Evolutionary conservation across 2,797 vertebrate genomes (phyloP).

Genomic region (Sebastes reedi): DNA sequence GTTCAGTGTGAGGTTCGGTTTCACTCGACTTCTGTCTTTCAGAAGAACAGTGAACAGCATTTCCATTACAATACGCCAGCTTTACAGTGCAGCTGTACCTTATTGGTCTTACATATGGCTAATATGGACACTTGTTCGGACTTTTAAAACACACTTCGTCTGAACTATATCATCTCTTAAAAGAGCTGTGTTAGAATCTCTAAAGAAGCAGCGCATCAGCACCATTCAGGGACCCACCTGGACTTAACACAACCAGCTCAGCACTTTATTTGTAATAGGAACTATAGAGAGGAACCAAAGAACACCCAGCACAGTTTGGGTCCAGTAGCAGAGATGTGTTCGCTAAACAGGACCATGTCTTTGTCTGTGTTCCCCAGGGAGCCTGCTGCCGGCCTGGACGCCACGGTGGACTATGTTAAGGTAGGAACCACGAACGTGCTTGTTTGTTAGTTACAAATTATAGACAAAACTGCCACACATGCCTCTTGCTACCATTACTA

Average conservation of each 20-base stretch:
- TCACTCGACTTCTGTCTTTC: background rate
- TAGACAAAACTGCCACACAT: background rate
- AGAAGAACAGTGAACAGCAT: background rate
- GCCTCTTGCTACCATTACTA: background rate
- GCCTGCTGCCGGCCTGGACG: conserved; percentile 58
- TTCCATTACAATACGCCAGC: background rate
- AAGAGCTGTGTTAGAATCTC: background rate
- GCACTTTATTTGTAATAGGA: background rate
- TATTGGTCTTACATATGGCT: background rate
- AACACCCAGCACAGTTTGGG: background rate
- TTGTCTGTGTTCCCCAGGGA: conserved; percentile 80
- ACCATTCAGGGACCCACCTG: conserved; percentile 2
- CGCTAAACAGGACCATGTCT: conserved; percentile 77
- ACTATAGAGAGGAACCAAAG: background rate
- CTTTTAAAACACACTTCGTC: background rate
- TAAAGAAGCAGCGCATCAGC: conserved; percentile 27
- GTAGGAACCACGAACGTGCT: conserved; percentile 47
- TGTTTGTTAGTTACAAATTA: background rate
- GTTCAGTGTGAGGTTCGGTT: conserved; percentile 14
- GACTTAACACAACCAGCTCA: background rate
- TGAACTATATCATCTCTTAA: background rate
- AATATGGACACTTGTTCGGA: conserved; percentile 12
- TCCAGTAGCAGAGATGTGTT: conserved; percentile 63
- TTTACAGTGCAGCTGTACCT: background rate
- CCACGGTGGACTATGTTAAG: conserved; percentile 77